Base-by-base conservation (phyloP, 2,113 vertebrate species). In the Centropus bengalensis region DNA sequence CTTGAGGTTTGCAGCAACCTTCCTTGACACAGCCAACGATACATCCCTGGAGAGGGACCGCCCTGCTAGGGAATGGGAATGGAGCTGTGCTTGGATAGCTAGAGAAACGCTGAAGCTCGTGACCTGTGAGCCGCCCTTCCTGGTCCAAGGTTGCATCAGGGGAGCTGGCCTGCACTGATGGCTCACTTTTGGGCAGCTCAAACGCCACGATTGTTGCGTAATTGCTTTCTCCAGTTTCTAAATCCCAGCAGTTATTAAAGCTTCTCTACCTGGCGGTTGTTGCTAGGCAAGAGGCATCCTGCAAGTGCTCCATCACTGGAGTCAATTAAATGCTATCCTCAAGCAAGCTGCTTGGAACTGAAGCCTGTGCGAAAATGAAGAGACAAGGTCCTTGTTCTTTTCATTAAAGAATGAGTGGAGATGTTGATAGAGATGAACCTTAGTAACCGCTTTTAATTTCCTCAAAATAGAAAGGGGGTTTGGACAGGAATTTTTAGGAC, bases 271-370 rank as follows among this genome's bases (percentile, higher is more conserved):
- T 94, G 85, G 45, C 0, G 0, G 73, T 71, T 36, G 95, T 95
- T 95, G 91, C 92, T 95, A 95, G 94, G 96, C 81, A 77, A 83
- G 83, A 93, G 66, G 36, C 47, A 74, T 63, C 80, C 83, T 92
- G 80, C 63, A 88, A 62, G 33, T 54, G 51, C 88, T 90, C 92
- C 69, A 56, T 83, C 88, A 45, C 52, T 13, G 76, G 84, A 94
- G 92, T 96, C 92, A 91, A 81, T 95, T 94, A 94, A 95, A 91
- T 90, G 86, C 91, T 92, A 18, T 91, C 92, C 88, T 90, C 83
- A 38, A 93, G 91, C 88, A 95, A 93, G 66, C 55, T 44, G 56
- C 93, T 86, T 94, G 86, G 86, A 95, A 90, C 82, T 81, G 68
- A 67, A 86, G 69, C 51, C 71, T 69, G 56, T 52, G 76, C 75